These are phyloP conservation scores for Enteromius unitaeniatus DNA, from an alignment of 2,797 vertebrate species.

Conservation along the genomic window DNA sequence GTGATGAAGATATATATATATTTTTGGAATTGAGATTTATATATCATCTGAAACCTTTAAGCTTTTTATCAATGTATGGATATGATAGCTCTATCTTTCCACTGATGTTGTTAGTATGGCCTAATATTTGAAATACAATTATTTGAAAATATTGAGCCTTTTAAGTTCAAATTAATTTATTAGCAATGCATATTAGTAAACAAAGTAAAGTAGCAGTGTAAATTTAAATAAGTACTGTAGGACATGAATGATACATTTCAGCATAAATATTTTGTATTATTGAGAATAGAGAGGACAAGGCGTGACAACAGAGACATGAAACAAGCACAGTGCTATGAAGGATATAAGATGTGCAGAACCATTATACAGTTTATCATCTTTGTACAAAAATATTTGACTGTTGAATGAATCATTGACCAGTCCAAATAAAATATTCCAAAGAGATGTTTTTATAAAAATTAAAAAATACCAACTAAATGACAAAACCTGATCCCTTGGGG, in stretches of 20 bases:
- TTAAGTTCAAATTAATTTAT: too few species aligned
- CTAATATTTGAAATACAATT: too few species aligned
- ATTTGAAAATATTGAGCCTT: too few species aligned
- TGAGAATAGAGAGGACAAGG: neutral
- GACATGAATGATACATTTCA: neutral
- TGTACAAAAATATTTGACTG: neutral
- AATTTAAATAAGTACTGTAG: neutral
- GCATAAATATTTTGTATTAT: neutral
- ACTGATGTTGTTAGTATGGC: too few species aligned
- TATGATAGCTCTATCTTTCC: too few species aligned
- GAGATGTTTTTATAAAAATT: constrained; percentile 65
- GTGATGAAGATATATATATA: neutral
- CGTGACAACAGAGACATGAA: neutral
- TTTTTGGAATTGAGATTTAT: too few species aligned
- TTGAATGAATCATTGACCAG: neutral
- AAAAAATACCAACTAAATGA: constrained; percentile 55
- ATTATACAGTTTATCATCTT: neutral
- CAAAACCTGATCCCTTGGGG: constrained; percentile 42
- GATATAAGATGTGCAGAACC: neutral
- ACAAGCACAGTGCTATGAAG: neutral
- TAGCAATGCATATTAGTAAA: too few species aligned
- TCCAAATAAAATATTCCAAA: constrained; percentile 44
- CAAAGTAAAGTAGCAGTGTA: neutral
- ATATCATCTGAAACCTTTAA: too few species aligned
- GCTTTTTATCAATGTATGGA: too few species aligned